Base-by-base conservation (phyloP, 2,113 vertebrate species). In the Pelobates fuscus region DNA sequence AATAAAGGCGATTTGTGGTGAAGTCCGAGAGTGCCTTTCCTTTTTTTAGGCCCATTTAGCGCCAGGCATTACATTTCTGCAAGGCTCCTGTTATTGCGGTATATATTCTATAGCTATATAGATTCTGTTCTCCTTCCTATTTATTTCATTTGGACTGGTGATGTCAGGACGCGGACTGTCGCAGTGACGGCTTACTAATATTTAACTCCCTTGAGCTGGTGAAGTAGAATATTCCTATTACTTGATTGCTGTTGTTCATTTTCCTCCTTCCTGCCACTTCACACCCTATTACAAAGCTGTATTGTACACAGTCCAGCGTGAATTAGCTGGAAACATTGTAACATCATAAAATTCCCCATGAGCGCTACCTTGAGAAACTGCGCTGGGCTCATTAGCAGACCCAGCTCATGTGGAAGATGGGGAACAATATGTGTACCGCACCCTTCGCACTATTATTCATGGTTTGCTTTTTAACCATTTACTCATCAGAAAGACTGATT, bases 191-290 rank as follows among this genome's bases (percentile, higher is more conserved):
- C n/a, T n/a, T n/a, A n/a, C n/a, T n/a, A n/a, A n/a, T n/a, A 72
- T 72, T 63, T 11, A 72, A 1, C n/a, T 72, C 70, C 70, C 70
- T 32, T 41, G 70, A 63, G 70, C 44, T 18, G 58, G 52, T 72
- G 70, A 63, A 60, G 59, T 54, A 62, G 46, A 54, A 8, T 63
- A 46, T 72, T 72, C 70, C 70, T 41, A 72, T 72, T 72, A 72
- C 70, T 63, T 55, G n/a, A 55, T 20, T 23, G 11, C 52, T 4
- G 52, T 55, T 55, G 52, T 55, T 55, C n/a, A 23, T 55, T 20
- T 7, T 5, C 43, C 57, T 44, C 54, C 55, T 41, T 54, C 67
- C 30, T 57, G 32, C 24, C 10, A 23, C 70, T 63, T 63, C 59
- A 72, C 70, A 37, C 59, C 70, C 70, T 17, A 57, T 41, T 58